Base-by-base conservation (phyloP, 1,140 invertebrate genomes). In the Drosophila sp. region DNA sequence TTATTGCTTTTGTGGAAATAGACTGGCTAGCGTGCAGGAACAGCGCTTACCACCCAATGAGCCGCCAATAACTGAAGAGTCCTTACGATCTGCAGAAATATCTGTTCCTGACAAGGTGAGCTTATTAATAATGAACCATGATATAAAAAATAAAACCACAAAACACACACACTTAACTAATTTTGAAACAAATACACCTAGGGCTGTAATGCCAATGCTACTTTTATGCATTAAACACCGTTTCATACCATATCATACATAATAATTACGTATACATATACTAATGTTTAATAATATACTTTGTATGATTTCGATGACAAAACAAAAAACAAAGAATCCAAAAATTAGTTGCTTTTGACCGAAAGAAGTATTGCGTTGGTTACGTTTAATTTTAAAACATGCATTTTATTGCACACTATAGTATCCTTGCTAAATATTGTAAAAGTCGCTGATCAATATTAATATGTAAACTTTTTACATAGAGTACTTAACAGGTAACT, bases 1-100 rank as follows among this genome's bases (percentile, higher is more conserved):
- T 21, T 2, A 21, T 21, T 2, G 1, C 21, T 21, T 21, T 21
- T 4, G 1, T 4, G 21, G 4, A 4, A 32, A 27, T 91, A 98
- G 97, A 90, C 94, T 98, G 92, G 97, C 97, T 40, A 97, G 97
- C 90, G 97, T 98, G 34, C 97, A 98, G 94, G 97, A 98, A 92
- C 97, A 98, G 92, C 95, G 97, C 76, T 93, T 97, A 67, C 96
- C 96, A 8, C 93, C 94, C 48, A 91, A 93, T 91, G 94, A 94
- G 74, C 93, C 94, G 13, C 69, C 80, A 43, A 90, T 92, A n/a
- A 95, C 95, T 67, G 95, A 94, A n/a, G 93, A 94, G 64, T 90
- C 94, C n/a, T 95, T 95, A 2, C 94, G 95, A 63, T 94, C 91
- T 63, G 92, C 92, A 78, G 94, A 94, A 91, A 95, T 93, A 70